phyloP scores from a whole-genome alignment of 1,140 invertebrate species.

The Magallana ariakensis region DNA sequence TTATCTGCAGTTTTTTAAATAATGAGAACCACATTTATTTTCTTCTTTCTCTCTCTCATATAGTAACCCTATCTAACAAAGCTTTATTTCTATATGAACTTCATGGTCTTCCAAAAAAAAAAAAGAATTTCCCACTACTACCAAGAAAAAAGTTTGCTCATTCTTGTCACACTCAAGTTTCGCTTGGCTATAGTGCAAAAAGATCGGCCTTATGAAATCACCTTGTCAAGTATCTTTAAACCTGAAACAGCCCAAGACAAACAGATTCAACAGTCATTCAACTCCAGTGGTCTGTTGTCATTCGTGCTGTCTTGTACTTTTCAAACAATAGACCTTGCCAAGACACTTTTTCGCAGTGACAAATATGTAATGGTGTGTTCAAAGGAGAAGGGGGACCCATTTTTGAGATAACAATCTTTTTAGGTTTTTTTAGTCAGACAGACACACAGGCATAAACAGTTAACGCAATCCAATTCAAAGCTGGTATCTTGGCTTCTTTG shows the following conservation, averaged over 20 bases:
- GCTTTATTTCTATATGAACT: too few species aligned
- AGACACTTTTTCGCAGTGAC: neutral
- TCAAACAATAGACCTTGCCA: neutral
- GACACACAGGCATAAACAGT: too few species aligned
- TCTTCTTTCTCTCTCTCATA: too few species aligned
- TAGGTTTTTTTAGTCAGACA: neutral
- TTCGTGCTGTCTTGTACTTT: slow-evolving; percentile 5
- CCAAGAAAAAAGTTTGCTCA: neutral
- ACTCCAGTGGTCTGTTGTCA: neutral
- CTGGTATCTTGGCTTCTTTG: too few species aligned
- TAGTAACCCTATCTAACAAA: too few species aligned
- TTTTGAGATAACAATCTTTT: neutral
- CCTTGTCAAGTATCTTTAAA: slow-evolving; percentile 11
- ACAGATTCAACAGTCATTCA: neutral
- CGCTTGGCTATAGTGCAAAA: slow-evolving; percentile 10
- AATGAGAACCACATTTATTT: too few species aligned
- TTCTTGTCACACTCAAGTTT: neutral
- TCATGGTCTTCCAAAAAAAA: too few species aligned
- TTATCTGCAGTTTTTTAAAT: too few species aligned
- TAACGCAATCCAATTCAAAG: too few species aligned
- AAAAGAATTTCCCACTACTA: neutral
- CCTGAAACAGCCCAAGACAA: neutral
- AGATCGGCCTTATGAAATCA: neutral
- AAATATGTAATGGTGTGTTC: too few species aligned
- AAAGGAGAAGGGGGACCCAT: too few species aligned